These are phyloP conservation scores for Chrysolina oricalcia DNA, from an alignment of 2,888 invertebrate species.

Conservation along the genomic window DNA sequence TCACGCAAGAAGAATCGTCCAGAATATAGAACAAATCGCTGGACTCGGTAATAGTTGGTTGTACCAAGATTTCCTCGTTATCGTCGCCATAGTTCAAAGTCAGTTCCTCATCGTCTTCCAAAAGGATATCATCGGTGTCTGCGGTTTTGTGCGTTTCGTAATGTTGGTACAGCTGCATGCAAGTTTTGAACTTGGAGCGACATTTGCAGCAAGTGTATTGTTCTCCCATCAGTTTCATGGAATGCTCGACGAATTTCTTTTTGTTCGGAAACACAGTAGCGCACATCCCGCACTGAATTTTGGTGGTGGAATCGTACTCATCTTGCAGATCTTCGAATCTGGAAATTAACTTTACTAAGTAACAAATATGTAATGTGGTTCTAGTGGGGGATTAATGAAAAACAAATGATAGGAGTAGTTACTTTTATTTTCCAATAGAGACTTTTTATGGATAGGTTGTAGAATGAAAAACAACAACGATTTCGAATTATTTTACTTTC, in stretches of 20 bases:
- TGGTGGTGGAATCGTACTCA: conserved; percentile 28
- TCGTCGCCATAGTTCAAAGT: conserved; percentile 61
- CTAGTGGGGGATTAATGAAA: background rate
- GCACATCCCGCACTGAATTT: conserved; percentile 68
- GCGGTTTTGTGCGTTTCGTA: conserved; percentile 63
- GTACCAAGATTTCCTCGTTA: conserved; percentile 61
- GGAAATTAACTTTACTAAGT: conserved; percentile 46
- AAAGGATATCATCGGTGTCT: conserved; percentile 44
- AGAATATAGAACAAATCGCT: conserved; percentile 67
- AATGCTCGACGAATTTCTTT: conserved; percentile 65
- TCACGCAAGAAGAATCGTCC: conserved; percentile 66
- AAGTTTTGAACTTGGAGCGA: conserved; percentile 60
- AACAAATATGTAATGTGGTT: background rate
- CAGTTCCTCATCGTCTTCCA: conserved; percentile 53
- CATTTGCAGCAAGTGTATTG: conserved; percentile 68
- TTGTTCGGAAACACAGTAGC: conserved; percentile 64
- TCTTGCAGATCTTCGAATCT: conserved; percentile 49
- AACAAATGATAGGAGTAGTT: no score
- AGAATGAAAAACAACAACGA: no score
- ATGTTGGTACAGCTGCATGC: conserved; percentile 66
- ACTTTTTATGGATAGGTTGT: no score
- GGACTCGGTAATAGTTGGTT: conserved; percentile 54
- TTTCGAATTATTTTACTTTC: no score
- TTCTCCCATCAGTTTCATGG: conserved; percentile 63
- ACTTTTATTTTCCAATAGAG: no score